Conservation (phyloP, 2,113 vertebrate genomes). For the Datnioides undecimradiatus region DNA sequence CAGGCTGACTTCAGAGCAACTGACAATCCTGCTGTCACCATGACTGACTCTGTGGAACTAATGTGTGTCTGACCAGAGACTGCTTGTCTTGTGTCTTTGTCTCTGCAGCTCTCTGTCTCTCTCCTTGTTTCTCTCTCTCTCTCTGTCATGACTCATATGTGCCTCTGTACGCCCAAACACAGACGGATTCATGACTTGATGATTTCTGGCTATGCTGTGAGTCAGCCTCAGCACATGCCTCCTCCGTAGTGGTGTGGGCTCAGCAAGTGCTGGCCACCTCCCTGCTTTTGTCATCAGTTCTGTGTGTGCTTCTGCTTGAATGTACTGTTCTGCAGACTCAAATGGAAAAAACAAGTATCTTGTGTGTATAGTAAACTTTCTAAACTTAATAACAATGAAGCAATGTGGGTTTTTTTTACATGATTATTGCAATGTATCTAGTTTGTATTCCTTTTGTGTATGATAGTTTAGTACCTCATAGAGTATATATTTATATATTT, state of each 20-base stretch:
- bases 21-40: slow-evolving; percentile 35
- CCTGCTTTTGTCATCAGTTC: slow-evolving; percentile 66
- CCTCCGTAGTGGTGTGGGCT: slow-evolving; percentile 75
- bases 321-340: slow-evolving; percentile 30
- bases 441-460: background rate
- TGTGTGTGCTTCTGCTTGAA: slow-evolving; percentile 37
- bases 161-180: slow-evolving; percentile 73
- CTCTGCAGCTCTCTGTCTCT: slow-evolving; percentile 25
- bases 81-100: slow-evolving; percentile 38
- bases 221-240: slow-evolving; percentile 72
- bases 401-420: background rate
- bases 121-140: background rate
- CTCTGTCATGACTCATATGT: slow-evolving; percentile 71
- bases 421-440: background rate
- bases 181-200: slow-evolving; percentile 78
- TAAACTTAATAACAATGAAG: background rate
- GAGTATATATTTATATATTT: background rate
- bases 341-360: background rate
- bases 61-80: slow-evolving; percentile 40
- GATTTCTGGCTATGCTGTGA: slow-evolving; percentile 72
- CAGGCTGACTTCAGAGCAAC: slow-evolving; percentile 34
- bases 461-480: background rate
- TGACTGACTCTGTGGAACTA: slow-evolving; percentile 42
- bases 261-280: slow-evolving; percentile 58
- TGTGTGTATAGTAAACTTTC: background rate